Evolutionary conservation across 2,113 vertebrate species (phyloP).

Genomic region (Onychostoma macrolepis): DNA sequence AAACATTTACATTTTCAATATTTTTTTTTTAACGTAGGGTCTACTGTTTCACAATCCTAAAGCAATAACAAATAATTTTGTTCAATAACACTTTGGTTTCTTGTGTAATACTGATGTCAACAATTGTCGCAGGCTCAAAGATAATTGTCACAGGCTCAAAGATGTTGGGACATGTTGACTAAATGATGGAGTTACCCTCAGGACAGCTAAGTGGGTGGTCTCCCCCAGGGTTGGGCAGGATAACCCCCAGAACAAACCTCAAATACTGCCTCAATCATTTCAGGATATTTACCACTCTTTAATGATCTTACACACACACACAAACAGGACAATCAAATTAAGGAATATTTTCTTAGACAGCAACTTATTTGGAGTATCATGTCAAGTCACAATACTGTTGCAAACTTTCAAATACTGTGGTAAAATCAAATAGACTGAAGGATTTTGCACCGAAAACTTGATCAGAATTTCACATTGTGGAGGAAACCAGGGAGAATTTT

Average conservation of each 20-base stretch:
- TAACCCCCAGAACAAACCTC: conserved; percentile 34
- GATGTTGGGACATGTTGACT: conserved; percentile 53
- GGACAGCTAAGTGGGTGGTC: conserved; percentile 74
- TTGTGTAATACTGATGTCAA: neutral
- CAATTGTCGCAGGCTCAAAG: neutral
- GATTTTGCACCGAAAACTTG: neutral
- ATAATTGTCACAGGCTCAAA: neutral
- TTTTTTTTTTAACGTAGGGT: neutral
- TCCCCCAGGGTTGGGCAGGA: conserved; percentile 13
- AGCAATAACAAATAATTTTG: neutral
- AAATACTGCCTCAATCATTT: conserved; percentile 60
- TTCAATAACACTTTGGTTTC: neutral
- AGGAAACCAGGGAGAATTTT: neutral
- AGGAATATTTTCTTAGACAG: neutral
- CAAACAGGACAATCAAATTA: neutral
- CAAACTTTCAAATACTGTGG: neutral
- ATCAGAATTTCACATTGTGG: neutral
- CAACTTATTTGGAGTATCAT: neutral
- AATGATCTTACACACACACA: conserved; percentile 1
- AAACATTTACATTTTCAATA: neutral
- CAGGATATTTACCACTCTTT: conserved; percentile 48
- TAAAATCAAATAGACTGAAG: neutral
- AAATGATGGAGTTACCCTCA: conserved; percentile 53
- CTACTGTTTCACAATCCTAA: neutral
- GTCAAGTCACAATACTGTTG: neutral